A percentile compares a stretch with the other conserved stretches of the same genome.
Evolutionary conservation across 1,140 invertebrate genomes (phyloP).

Genomic region (Aporrectodea caliginosa): DNA sequence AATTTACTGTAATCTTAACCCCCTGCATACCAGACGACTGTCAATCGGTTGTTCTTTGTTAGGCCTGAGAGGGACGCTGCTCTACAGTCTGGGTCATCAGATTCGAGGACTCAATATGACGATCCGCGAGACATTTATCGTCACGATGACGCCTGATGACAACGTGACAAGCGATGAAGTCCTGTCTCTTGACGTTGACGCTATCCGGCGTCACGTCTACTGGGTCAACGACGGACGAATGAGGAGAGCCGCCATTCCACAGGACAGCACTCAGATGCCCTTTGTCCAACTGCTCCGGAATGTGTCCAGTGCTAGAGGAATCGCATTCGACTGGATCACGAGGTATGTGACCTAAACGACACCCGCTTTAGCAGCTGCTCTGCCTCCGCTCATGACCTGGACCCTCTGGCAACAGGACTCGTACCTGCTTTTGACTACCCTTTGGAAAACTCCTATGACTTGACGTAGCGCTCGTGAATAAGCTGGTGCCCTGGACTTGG

Average conservation of each 20-base stretch:
- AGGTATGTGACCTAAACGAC: too few relatives aligned
- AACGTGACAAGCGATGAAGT: background rate
- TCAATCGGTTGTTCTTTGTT: too few relatives aligned
- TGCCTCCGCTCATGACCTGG: too few relatives aligned
- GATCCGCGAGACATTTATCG: background rate
- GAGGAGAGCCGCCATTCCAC: background rate
- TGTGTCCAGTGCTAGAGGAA: background rate
- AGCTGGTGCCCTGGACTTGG: too few relatives aligned
- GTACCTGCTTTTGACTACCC: too few relatives aligned
- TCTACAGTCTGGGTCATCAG: background rate
- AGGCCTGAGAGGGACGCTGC: background rate
- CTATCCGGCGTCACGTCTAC: conserved; percentile 6
- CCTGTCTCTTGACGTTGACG: background rate
- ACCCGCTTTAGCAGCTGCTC: too few relatives aligned
- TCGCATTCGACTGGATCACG: background rate
- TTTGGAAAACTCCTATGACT: too few relatives aligned
- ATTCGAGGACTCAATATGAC: background rate
- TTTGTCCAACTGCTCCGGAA: background rate
- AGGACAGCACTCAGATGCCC: background rate
- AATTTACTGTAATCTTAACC: too few relatives aligned
- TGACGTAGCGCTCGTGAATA: too few relatives aligned
- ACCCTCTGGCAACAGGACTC: too few relatives aligned
- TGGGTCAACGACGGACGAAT: background rate
- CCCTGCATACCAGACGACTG: too few relatives aligned
- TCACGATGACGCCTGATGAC: background rate